Conservation (phyloP, 2,797 vertebrate species). For the Geotrypetes seraphini region DNA sequence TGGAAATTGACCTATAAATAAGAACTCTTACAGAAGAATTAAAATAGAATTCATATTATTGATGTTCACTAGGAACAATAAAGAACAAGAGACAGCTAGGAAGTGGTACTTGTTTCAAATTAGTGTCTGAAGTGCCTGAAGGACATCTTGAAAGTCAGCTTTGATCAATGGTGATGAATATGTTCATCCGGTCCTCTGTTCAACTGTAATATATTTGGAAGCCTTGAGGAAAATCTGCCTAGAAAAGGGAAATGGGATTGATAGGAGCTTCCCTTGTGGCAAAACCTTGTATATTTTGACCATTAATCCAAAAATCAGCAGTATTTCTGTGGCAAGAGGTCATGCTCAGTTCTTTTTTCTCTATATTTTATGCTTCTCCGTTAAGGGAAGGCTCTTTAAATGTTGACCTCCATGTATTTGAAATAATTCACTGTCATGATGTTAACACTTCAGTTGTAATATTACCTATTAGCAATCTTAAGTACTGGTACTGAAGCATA, state of each 20-base stretch:
- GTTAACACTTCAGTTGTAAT: too few relatives aligned
- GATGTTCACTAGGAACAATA: slow-evolving; percentile 46
- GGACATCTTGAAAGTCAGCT: slow-evolving; percentile 46
- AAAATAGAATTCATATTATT: slow-evolving; percentile 64
- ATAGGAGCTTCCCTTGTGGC: not conserved
- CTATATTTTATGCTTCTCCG: fast-evolving
- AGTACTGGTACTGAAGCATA: too few relatives aligned
- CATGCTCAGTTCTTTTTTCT: not conserved
- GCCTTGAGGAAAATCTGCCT: slow-evolving; percentile 41
- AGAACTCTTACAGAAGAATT: slow-evolving; percentile 59
- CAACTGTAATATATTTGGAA: slow-evolving; percentile 26
- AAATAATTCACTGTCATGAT: too few relatives aligned
- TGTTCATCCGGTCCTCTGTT: slow-evolving; percentile 18
- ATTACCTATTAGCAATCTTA: too few relatives aligned
- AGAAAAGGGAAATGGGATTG: slow-evolving; percentile 14
- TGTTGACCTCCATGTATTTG: too few relatives aligned
- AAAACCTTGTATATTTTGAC: not conserved
- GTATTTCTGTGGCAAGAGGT: not conserved
- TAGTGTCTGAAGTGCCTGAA: slow-evolving; percentile 36
- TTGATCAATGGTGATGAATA: slow-evolving; percentile 40
- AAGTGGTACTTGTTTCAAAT: slow-evolving; percentile 50
- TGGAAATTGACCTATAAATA: slow-evolving; percentile 65
- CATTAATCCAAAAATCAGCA: slow-evolving; percentile 4
- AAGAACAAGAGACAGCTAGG: slow-evolving; percentile 35
- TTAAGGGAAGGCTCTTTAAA: not conserved